Evolutionary conservation across 1,140 invertebrate species (phyloP), one percentile per base, ranked within the genome.

Genomic region (Drosophila guanche): DNA sequence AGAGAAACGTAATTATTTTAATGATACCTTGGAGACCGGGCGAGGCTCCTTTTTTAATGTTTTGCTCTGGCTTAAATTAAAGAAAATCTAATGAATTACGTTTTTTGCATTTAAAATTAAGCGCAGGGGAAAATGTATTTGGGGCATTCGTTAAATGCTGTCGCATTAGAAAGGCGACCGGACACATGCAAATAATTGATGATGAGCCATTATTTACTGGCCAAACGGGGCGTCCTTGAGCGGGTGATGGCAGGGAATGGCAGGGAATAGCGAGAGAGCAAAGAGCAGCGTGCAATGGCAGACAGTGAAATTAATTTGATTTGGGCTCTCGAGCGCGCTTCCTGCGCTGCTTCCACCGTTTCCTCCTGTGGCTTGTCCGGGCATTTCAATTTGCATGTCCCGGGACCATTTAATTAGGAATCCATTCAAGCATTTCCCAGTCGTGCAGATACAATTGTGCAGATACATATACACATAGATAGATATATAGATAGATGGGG

Each of bases 1-100:
- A 67, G 59, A 51, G 68, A 79, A 79, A 79, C 68, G 61, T 73
- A 84, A 85, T 84, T 84, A 80, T 76, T 85, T 80, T 73, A 76
- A 84, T 85, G 67, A 62, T 71, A 63, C 80, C 56, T 73, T 69
- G 47, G 79, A 60, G 75, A 83, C 59, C 47, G 7, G 48, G 58
- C 58, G 63, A 54, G 52, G 62, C 58, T 63, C 60, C 33, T 3
- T 33, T 33, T 33, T 33, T 12, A 20, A 20, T 20, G 16, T 12
- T 12, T 37, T 37, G 0, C 29, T 8, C 4, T 40, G 52, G 42
- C 40, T 45, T 52, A 68, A 85, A 76, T 61, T 76, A 55, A 71
- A 59, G 55, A 66, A 79, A 73, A 71, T 68, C 58, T 69, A 79
- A 84, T 79, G 56, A 67, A 70, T 75, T 71, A 71, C 53, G 58